phyloP scores from a whole-genome alignment of 2,113 vertebrate genomes.

The Psophia crepitans region DNA sequence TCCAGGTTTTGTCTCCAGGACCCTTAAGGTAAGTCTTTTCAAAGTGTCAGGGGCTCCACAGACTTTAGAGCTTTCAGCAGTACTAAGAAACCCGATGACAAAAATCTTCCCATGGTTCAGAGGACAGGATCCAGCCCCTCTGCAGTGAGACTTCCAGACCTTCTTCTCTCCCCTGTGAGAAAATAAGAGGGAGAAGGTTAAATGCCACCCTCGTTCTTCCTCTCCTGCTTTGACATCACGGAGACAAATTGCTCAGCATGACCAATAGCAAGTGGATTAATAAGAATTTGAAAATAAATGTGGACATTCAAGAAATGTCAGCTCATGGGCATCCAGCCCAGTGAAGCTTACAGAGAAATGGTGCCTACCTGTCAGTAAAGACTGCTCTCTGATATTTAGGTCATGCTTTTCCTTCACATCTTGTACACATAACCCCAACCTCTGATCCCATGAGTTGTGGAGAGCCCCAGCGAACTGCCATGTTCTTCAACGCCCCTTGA shows the following conservation, averaged over 20 bases:
- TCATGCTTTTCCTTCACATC: neutral
- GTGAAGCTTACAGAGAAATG: neutral
- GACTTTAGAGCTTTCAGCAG: neutral
- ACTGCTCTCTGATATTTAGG: neutral
- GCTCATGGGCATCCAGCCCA: neutral
- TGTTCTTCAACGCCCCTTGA: neutral
- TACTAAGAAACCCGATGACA: neutral
- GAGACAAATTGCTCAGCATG: neutral
- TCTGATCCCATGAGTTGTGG: neutral
- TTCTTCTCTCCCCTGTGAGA: neutral
- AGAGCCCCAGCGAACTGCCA: neutral
- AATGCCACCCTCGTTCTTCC: neutral
- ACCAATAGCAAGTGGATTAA: neutral
- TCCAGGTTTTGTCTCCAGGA: neutral
- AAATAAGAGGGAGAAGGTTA: neutral
- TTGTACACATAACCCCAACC: accelerated
- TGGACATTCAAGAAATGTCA: neutral
- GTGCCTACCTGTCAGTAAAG: neutral
- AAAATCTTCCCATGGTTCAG: accelerated
- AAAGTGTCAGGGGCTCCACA: neutral
- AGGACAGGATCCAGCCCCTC: neutral
- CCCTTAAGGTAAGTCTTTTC: neutral
- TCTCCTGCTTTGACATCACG: neutral
- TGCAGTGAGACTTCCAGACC: neutral
- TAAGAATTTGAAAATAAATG: neutral